Base-by-base conservation (phyloP, 2,113 vertebrate genomes). In the Myxocyprinus asiaticus region DNA sequence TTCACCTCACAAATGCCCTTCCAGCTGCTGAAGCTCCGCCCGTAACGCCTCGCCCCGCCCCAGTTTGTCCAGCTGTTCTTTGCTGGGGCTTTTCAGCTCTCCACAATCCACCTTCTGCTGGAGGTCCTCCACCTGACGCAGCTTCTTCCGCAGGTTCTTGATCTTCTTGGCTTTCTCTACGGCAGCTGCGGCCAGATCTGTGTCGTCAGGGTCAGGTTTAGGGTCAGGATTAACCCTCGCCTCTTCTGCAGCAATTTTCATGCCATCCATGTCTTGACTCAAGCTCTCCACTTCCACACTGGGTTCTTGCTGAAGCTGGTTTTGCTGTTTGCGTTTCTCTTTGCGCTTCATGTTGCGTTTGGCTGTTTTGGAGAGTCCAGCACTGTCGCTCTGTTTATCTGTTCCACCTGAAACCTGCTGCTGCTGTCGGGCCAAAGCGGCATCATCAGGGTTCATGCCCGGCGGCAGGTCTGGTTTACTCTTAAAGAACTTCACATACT, bases 401-500 rank as follows among this genome's bases (percentile, higher is more conserved):
- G 42, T 12, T 83, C 85, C 86, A 76, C 93, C 4, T 3, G 90
- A 84, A 44, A 73, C 84, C 85, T 85, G 87, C 51, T 92, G 84
- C 11, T 92, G 85, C 69, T 89, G 90, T 43, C 83, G 87, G 3
- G 79, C 7, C 0, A 88, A 80, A 0, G 77, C 67, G 0, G 86
- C 83, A 0, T 93, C 93, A 2, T 93, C 89, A 0, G 85, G 91
- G 82, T 76, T 96, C 88, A 98, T 87, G 15, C 97, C 97, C 0
- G 97, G 97, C 0, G 97, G 97, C 51, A 98, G 91, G 58, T 97
- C 96, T 0, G 97, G 95, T 90, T 98, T 98, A 88, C 95, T 95
- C 88, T 96, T 96, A 87, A 98, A 98, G 84, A 98, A 98, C 90
- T 98, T 98, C 15, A 98, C 97, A 67, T 94, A 98, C 78, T 98